Evolutionary conservation across 2,888 invertebrate species (phyloP).

Genomic region (Dynastes grantii): DNA sequence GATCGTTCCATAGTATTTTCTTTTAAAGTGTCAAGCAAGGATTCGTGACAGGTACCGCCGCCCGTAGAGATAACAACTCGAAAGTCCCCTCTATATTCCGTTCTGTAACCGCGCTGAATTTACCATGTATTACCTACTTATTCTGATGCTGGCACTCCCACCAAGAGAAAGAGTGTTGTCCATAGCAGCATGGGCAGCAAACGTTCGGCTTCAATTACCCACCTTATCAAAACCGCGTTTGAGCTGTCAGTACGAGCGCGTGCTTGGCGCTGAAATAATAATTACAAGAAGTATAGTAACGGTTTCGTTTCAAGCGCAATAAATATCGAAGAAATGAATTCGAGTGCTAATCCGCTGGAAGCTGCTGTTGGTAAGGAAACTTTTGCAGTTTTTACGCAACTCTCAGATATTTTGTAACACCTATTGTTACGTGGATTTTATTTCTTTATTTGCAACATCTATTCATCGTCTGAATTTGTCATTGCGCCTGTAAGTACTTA

Average conservation of each 20-base stretch:
- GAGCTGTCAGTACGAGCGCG: conserved; percentile 28
- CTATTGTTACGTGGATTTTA: background rate
- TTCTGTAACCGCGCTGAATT: background rate
- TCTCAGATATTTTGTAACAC: background rate
- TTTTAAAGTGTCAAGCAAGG: conserved; percentile 4
- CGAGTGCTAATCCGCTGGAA: conserved; percentile 6
- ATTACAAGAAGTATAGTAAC: background rate
- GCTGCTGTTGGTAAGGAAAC: conserved; percentile 8
- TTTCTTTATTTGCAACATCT: background rate
- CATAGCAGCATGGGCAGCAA: conserved; percentile 18
- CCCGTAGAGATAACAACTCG: background rate
- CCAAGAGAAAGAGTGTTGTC: conserved; percentile 18
- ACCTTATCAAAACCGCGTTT: conserved; percentile 27
- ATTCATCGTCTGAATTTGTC: background rate
- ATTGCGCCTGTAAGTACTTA: background rate
- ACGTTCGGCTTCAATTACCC: conserved; percentile 25
- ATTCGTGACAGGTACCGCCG: conserved; percentile 25
- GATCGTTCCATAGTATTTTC: background rate
- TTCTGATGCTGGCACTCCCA: conserved; percentile 9
- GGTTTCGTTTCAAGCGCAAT: background rate
- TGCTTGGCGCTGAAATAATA: conserved; percentile 16
- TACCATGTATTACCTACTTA: background rate
- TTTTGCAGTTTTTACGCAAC: background rate
- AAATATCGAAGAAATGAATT: background rate
- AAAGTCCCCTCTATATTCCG: conserved; percentile 3